These are phyloP conservation scores for Lucifuga dentata DNA, from an alignment of 2,113 vertebrate genomes.

Conservation along the genomic window DNA sequence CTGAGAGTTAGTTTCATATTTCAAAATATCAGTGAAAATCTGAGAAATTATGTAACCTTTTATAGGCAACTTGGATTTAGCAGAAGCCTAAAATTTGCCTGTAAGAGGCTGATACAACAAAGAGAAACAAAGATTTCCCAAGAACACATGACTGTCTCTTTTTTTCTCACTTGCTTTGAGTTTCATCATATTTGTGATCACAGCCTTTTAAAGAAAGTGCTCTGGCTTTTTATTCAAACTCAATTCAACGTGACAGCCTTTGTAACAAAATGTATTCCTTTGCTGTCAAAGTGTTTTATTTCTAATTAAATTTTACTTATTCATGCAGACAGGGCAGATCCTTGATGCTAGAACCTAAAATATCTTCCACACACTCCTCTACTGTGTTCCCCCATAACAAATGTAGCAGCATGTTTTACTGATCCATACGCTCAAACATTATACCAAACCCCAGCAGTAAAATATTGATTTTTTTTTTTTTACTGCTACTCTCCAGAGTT, in stretches of 20 bases:
- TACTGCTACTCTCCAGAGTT: slow-evolving; percentile 25
- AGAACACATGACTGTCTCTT: slow-evolving; percentile 15
- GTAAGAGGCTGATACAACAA: slow-evolving; percentile 10
- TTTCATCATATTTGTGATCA: slow-evolving; percentile 58
- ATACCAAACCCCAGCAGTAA: slow-evolving; percentile 33
- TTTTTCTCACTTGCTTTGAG: slow-evolving; percentile 45
- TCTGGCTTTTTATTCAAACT: slow-evolving; percentile 17
- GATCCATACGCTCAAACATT: slow-evolving; percentile 16
- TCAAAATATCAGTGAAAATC: background rate
- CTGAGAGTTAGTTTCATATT: background rate
- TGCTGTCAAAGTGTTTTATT: slow-evolving; percentile 24
- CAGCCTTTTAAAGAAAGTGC: slow-evolving; percentile 37
- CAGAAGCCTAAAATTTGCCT: background rate
- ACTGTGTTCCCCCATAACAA: slow-evolving; percentile 23
- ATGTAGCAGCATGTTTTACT: slow-evolving; percentile 43
- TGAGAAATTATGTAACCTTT: background rate
- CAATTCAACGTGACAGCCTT: slow-evolving; percentile 27
- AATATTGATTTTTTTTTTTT: slow-evolving; percentile 53
- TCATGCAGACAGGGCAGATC: background rate
- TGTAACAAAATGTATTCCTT: slow-evolving; percentile 17
- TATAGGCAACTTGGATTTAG: background rate
- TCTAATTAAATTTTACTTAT: slow-evolving; percentile 21
- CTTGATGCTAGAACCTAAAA: slow-evolving; percentile 10
- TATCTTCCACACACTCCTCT: slow-evolving; percentile 3
- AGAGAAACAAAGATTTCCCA: slow-evolving; percentile 2